Evolutionary conservation across 2,113 vertebrate species (phyloP).

Genomic region (Myrmecophaga tridactyla): DNA sequence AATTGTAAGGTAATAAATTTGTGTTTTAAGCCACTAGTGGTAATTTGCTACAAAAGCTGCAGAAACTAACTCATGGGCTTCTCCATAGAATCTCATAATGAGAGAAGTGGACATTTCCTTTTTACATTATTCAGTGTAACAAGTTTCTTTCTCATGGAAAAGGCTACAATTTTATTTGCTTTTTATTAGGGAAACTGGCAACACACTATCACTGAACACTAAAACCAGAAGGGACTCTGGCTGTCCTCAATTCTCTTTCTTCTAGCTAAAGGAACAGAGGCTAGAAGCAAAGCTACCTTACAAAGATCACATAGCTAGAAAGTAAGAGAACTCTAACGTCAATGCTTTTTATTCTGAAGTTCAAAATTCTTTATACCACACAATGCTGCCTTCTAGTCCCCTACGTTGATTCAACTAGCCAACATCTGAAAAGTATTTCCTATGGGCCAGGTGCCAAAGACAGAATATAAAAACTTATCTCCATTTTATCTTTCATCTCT

Average conservation of each 20-base stretch:
- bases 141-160: slow-evolving; percentile 10
- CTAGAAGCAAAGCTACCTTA: neutral
- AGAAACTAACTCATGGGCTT: neutral
- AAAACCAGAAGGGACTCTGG: neutral
- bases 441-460: neutral
- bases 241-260: neutral
- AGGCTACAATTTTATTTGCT: neutral
- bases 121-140: neutral
- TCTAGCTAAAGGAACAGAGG: neutral
- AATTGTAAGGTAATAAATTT: neutral
- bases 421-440: neutral
- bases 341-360: neutral
- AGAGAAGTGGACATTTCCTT: neutral
- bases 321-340: neutral
- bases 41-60: accelerated
- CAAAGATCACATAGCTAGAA: neutral
- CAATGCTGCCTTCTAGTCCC: neutral
- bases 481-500: neutral
- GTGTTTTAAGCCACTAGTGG: neutral
- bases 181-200: neutral
- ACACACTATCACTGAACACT: neutral
- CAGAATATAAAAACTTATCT: neutral
- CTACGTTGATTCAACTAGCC: neutral
- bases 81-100: neutral
- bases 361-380: neutral